Evolutionary conservation across 2,113 vertebrate genomes (phyloP).

Genomic region (Psittacara wagleri): DNA sequence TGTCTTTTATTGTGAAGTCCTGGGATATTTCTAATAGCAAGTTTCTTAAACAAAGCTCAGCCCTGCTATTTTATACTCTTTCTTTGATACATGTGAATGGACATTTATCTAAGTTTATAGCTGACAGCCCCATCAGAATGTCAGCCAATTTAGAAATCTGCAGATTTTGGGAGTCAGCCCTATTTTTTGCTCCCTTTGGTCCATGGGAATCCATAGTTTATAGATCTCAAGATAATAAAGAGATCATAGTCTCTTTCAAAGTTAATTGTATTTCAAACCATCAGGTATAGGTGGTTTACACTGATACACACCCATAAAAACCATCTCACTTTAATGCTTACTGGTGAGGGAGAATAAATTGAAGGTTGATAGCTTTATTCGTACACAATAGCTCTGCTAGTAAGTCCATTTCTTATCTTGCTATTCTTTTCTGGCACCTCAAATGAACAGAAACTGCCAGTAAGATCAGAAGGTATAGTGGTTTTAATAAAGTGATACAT

Average conservation of each 20-base stretch:
- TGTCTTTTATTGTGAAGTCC: constrained; percentile 19
- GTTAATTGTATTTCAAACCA: not conserved
- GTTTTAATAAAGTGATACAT: not conserved
- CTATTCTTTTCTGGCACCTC: not conserved
- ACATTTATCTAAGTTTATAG: not conserved
- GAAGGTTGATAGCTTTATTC: not conserved
- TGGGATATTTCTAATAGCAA: constrained; percentile 19
- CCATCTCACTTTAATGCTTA: not conserved
- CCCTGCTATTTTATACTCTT: not conserved
- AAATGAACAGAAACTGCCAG: not conserved
- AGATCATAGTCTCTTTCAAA: not conserved
- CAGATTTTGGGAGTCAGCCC: not conserved
- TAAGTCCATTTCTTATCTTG: not conserved
- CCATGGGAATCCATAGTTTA: not conserved
- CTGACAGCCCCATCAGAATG: not conserved
- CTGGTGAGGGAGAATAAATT: not conserved
- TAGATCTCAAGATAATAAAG: not conserved
- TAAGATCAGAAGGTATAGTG: not conserved
- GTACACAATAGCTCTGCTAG: not conserved
- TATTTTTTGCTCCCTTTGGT: not conserved
- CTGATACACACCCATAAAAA: not conserved
- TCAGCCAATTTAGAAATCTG: not conserved
- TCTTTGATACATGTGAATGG: not conserved
- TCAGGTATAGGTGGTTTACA: not conserved
- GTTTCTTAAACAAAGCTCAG: not conserved